A percentile compares a stretch with the other conserved stretches of the same genome.
phyloP scores from a whole-genome alignment of 2,797 vertebrate species.

The Sebastes kiyomatsui region DNA sequence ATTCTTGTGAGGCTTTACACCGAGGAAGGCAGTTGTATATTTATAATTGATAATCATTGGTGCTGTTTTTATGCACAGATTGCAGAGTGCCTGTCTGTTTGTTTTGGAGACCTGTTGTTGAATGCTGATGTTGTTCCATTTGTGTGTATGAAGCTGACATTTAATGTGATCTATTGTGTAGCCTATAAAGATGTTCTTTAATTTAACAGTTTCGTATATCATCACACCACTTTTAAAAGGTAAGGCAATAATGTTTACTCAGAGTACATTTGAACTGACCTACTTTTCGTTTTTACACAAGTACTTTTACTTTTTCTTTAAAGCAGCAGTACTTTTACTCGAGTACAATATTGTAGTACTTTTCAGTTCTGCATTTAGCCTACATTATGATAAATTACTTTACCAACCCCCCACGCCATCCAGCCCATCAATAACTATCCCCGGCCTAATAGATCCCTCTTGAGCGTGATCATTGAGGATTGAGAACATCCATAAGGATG shows the following conservation, averaged over 20 bases:
- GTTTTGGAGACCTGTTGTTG: neutral
- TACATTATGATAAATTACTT: neutral
- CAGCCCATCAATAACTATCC: neutral
- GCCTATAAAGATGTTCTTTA: neutral
- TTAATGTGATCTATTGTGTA: neutral
- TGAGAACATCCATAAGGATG: neutral
- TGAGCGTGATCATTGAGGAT: neutral
- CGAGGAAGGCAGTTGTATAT: neutral
- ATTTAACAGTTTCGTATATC: too few relatives aligned
- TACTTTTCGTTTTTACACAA: neutral
- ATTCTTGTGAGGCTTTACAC: neutral
- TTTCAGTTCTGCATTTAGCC: neutral
- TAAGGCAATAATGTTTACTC: neutral
- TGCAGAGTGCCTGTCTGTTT: neutral
- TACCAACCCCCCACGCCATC: neutral
- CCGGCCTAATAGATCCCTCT: neutral
- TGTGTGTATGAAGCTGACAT: neutral
- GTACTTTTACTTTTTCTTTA: neutral
- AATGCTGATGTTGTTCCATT: neutral
- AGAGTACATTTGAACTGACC: neutral
- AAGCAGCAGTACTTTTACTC: neutral
- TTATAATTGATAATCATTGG: neutral
- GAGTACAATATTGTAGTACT: neutral
- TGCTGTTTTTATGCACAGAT: neutral
- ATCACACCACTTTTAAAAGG: neutral